Evolutionary conservation across 2,797 vertebrate species (phyloP).

Genomic region (Psittacula derbiana): DNA sequence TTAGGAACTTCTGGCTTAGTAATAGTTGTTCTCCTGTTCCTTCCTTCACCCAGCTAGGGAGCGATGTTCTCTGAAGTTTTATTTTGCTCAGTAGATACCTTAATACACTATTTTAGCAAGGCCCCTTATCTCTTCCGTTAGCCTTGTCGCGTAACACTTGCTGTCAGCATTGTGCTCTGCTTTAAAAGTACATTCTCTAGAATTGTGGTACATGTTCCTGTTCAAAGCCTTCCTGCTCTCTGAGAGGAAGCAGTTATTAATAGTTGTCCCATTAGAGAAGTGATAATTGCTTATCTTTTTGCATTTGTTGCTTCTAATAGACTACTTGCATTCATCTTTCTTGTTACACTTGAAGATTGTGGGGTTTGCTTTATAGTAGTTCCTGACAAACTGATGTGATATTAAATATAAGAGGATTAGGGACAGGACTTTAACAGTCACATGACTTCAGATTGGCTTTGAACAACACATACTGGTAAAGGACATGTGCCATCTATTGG

Average conservation of each 20-base stretch:
- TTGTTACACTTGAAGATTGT: not conserved
- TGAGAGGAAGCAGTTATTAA: conserved; percentile 23
- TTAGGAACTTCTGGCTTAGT: not conserved
- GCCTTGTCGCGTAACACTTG: not conserved
- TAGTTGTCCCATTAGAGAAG: not conserved
- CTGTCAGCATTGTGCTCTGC: not conserved
- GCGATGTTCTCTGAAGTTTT: not conserved
- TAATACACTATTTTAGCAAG: not conserved
- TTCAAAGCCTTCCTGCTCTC: not conserved
- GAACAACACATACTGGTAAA: not conserved
- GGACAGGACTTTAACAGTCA: not conserved
- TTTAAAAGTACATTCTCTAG: not conserved
- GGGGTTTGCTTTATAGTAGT: not conserved
- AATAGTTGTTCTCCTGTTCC: not conserved
- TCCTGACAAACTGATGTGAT: not conserved
- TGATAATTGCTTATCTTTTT: conserved; percentile 6
- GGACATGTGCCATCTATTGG: not conserved
- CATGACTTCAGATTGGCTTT: not conserved
- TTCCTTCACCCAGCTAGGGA: not conserved
- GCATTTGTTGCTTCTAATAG: not conserved
- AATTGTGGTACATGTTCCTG: not conserved
- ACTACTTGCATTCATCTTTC: not conserved
- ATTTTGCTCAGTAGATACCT: not conserved
- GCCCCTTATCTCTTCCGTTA: not conserved
- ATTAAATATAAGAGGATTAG: not conserved